A percentile compares a stretch with the other conserved stretches of the same genome.
These are phyloP conservation scores for Lateolabrax maculatus DNA, from an alignment of 2,797 vertebrate genomes.

Conservation along the genomic window DNA sequence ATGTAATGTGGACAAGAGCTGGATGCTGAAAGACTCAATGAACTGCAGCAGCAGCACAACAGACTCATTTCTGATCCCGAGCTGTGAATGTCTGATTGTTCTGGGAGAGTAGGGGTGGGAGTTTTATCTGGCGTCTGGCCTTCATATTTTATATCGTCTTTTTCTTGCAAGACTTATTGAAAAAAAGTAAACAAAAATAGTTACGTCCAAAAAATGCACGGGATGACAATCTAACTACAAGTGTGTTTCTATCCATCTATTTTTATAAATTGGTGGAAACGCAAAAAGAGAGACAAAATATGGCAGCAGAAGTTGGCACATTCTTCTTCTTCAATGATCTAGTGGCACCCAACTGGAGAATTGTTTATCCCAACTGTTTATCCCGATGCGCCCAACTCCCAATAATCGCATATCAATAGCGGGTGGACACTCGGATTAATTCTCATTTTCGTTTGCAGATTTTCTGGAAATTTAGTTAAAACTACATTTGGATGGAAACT, in stretches of 20 bases:
- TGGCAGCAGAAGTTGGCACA: not conserved
- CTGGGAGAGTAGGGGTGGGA: not conserved
- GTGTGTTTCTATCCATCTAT: not conserved
- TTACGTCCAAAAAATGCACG: not conserved
- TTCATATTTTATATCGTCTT: not conserved
- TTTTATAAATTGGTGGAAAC: not conserved
- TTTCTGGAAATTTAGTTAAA: not conserved
- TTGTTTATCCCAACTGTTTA: not conserved
- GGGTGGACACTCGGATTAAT: not conserved
- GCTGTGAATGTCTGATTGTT: slow-evolving; percentile 31
- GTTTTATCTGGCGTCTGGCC: rapidly evolving
- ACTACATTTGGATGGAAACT: not conserved
- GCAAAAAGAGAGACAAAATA: not conserved
- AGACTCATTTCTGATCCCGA: slow-evolving; percentile 27
- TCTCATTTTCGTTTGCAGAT: not conserved
- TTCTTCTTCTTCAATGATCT: not conserved
- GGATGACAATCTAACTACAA: not conserved
- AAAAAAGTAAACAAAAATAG: not conserved
- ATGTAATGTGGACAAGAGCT: slow-evolving; percentile 65
- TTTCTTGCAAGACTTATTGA: not conserved
- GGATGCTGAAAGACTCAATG: slow-evolving; percentile 64
- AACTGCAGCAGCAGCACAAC: slow-evolving; percentile 43
- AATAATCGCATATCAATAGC: not conserved
- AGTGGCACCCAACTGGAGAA: not conserved
- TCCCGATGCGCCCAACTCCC: not conserved